Evolutionary conservation across 2,113 vertebrate genomes (phyloP).

Genomic region (Scartelaos histophorus): DNA sequence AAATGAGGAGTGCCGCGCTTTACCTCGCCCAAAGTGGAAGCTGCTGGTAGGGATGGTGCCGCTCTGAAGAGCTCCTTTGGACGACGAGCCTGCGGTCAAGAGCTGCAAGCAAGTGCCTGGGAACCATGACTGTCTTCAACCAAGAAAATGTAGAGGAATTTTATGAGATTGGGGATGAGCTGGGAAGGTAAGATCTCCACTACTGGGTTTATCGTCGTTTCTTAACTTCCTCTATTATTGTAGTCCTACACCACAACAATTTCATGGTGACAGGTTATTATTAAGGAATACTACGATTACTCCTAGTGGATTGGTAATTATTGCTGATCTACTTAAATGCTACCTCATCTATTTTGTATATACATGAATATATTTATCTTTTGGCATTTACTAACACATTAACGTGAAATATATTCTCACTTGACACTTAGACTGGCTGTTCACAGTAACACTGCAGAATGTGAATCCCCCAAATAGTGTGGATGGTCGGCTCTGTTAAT

Average conservation of each 20-base stretch:
- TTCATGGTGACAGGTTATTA: not conserved
- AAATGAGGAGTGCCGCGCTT: conserved; percentile 63
- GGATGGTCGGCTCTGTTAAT: conserved; percentile 43
- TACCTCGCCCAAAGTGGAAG: conserved; percentile 57
- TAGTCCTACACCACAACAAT: not conserved
- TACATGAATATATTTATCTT: no score
- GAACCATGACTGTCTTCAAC: conserved; percentile 91
- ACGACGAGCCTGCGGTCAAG: conserved; percentile 43
- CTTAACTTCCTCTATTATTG: conserved; percentile 9
- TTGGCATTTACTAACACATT: not conserved
- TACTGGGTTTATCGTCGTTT: not conserved
- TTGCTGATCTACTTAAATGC: not conserved
- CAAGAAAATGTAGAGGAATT: conserved; percentile 94
- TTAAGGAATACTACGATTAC: not conserved
- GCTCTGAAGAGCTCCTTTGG: conserved; percentile 44
- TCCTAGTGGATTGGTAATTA: not conserved
- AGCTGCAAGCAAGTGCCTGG: conserved; percentile 57
- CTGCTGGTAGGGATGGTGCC: conserved; percentile 70
- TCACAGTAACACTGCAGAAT: conserved; percentile 3
- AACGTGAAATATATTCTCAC: not conserved
- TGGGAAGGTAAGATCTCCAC: conserved; percentile 85
- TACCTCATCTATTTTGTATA: no score
- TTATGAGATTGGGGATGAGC: conserved; percentile 91
- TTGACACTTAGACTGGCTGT: not conserved
- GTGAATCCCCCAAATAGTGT: conserved; percentile 11